Evolutionary conservation across 1,140 invertebrate species (phyloP).

Genomic region (Platorchestia sp.): DNA sequence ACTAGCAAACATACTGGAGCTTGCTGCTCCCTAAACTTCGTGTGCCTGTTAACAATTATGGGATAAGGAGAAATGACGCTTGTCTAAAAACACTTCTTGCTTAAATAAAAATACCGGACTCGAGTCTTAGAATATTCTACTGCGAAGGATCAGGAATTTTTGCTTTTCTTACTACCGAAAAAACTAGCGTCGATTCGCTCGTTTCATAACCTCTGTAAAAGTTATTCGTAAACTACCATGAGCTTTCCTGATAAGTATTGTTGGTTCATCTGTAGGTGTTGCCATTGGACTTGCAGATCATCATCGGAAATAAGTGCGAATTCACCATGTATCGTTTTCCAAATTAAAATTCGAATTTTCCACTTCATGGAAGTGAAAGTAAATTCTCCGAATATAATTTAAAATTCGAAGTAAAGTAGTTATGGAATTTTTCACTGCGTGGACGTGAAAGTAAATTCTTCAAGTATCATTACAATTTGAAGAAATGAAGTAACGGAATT

Average conservation of each 20-base stretch:
- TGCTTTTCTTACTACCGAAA: not conserved
- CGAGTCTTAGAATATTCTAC: not conserved
- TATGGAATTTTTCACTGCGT: not conserved
- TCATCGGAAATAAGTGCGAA: not conserved
- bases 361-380: not conserved
- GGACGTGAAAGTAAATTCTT: too few relatives aligned
- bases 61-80: slow-evolving; percentile 35
- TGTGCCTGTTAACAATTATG: not conserved
- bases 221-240: not conserved
- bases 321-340: not conserved
- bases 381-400: slow-evolving; percentile 53
- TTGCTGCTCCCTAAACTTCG: not conserved
- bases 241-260: not conserved
- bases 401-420: not conserved
- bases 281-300: not conserved
- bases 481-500: not conserved
- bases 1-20: not conserved
- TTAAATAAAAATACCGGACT: slow-evolving; percentile 15
- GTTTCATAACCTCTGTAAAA: not conserved
- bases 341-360: not conserved
- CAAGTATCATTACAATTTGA: not conserved
- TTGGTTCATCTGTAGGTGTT: not conserved
- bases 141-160: not conserved
- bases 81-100: slow-evolving; percentile 46
- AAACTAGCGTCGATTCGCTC: not conserved